Evolutionary conservation across 1,140 invertebrate species (phyloP).

Genomic region (Lanistes nyassanus): DNA sequence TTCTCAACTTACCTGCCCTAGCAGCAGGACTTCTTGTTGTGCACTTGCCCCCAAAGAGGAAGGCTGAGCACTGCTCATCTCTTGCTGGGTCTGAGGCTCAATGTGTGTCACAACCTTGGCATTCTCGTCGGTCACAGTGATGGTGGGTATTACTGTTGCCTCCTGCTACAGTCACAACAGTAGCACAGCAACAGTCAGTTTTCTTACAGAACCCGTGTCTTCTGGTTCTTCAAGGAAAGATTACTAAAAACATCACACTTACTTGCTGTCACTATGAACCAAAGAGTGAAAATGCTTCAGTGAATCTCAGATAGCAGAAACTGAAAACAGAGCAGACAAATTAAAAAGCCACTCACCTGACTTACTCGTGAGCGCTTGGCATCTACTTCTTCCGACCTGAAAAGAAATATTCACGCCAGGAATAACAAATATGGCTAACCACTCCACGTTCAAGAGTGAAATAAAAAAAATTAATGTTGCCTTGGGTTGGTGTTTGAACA

Average conservation of each 20-base stretch:
- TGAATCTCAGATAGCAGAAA: background rate
- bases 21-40: too few relatives aligned
- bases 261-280: background rate
- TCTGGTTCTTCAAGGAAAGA: too few relatives aligned
- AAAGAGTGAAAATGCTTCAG: background rate
- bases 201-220: too few relatives aligned
- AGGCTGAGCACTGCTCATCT: too few relatives aligned
- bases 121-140: constrained; percentile 56
- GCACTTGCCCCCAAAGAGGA: too few relatives aligned
- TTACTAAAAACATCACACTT: background rate
- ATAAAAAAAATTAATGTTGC: too few relatives aligned
- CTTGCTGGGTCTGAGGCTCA: constrained; percentile 21
- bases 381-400: constrained; percentile 40
- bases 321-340: background rate
- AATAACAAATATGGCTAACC: too few relatives aligned
- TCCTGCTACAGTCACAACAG: constrained; percentile 26
- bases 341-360: constrained; percentile 34
- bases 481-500: too few relatives aligned
- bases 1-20: too few relatives aligned
- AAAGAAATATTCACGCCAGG: too few relatives aligned
- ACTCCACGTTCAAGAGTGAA: too few relatives aligned
- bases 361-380: constrained; percentile 46
- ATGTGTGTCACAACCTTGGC: constrained; percentile 40
- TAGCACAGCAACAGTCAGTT: background rate
- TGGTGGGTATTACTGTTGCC: constrained; percentile 42